These are phyloP conservation scores for Pharmacophagus antenor DNA, from an alignment of 2,888 invertebrate genomes.

Conservation along the genomic window DNA sequence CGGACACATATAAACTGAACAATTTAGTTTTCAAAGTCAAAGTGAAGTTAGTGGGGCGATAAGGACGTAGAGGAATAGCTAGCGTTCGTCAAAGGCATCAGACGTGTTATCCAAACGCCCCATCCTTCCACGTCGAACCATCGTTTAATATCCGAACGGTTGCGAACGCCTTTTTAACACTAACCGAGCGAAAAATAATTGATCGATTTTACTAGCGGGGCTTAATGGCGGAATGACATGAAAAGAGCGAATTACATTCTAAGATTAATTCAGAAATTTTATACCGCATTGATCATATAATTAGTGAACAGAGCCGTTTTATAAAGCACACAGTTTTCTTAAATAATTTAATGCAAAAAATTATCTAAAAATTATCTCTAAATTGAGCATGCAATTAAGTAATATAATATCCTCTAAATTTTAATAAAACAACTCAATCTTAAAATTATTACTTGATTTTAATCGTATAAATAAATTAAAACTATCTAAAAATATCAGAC, in stretches of 20 bases:
- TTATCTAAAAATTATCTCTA: too few species aligned
- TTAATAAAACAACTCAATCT: too few species aligned
- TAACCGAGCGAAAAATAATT: slow-evolving; percentile 71
- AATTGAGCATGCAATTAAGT: too few species aligned
- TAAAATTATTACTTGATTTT: too few species aligned
- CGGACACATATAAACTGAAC: slow-evolving; percentile 10
- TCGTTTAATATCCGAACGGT: slow-evolving; percentile 72
- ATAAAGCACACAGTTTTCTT: too few species aligned
- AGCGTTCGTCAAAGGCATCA: slow-evolving; percentile 37
- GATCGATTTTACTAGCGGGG: slow-evolving; percentile 64
- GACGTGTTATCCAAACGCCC: slow-evolving; percentile 34
- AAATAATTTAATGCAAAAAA: too few species aligned
- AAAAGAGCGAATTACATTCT: slow-evolving; percentile 43
- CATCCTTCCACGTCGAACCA: slow-evolving; percentile 48
- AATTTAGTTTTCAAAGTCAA: slow-evolving; percentile 14
- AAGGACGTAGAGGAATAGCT: slow-evolving; percentile 60
- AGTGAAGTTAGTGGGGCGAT: slow-evolving; percentile 46
- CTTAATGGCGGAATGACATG: slow-evolving; percentile 66
- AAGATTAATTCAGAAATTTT: slow-evolving; percentile 39
- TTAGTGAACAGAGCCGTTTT: too few species aligned
- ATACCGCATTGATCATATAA: slow-evolving; percentile 42
- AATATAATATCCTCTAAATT: too few species aligned
- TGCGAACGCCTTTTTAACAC: slow-evolving; percentile 65
- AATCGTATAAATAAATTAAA: too few species aligned
- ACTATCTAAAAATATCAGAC: too few species aligned